Conservation (phyloP, 2,113 vertebrate species). For the Eira barbara region DNA sequence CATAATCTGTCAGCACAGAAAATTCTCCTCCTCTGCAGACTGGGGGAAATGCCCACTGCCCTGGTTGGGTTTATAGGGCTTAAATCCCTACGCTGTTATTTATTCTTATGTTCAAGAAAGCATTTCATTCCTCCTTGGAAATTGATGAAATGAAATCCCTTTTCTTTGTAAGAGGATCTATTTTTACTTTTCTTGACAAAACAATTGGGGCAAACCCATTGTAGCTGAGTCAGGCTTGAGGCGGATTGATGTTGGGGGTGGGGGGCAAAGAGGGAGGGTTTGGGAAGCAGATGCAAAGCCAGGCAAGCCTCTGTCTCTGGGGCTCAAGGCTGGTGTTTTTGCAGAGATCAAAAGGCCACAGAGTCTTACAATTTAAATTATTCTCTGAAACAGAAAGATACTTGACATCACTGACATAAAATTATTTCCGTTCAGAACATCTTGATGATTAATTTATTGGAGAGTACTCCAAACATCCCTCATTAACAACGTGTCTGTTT, state of each 20-base stretch:
- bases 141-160: slow-evolving; percentile 1
- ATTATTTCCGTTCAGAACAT: background rate
- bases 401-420: slow-evolving; percentile 22
- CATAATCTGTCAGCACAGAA: background rate
- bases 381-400: background rate
- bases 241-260: background rate
- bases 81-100: background rate
- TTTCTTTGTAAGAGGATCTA: background rate
- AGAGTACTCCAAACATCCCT: background rate
- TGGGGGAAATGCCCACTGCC: background rate
- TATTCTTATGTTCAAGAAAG: background rate
- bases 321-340: background rate
- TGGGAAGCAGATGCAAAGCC: background rate
- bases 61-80: background rate
- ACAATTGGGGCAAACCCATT: background rate
- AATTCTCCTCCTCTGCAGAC: background rate
- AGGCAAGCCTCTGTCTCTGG: background rate
- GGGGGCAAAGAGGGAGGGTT: background rate
- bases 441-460: background rate
- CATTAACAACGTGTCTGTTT: slow-evolving; percentile 27
- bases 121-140: slow-evolving; percentile 20
- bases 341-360: background rate
- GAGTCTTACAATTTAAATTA: background rate
- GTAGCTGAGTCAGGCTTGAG: background rate
- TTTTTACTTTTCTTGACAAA: slow-evolving; percentile 37